These are phyloP conservation scores for Dreissena rostriformis DNA, from an alignment of 1,140 invertebrate species.

Conservation along the genomic window DNA sequence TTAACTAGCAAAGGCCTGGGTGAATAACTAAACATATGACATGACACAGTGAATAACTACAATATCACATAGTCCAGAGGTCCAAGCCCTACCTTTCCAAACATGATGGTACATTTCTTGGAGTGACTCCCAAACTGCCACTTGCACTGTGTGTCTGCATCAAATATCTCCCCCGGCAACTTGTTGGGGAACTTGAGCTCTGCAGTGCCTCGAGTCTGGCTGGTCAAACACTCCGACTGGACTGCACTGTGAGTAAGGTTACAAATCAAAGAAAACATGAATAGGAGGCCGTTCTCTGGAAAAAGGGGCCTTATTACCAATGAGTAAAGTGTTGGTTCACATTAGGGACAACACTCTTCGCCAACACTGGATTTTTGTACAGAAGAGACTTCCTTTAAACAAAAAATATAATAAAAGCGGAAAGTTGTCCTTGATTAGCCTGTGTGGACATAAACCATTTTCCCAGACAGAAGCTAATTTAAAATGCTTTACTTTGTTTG, in stretches of 20 bases:
- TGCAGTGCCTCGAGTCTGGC: slow-evolving; percentile 62
- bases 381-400: too few relatives aligned
- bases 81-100: slow-evolving; percentile 65
- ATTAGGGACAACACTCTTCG: too few relatives aligned
- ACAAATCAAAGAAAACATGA: not conserved
- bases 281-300: not conserved
- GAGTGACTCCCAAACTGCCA: slow-evolving; percentile 74
- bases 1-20: too few relatives aligned
- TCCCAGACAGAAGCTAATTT: too few relatives aligned
- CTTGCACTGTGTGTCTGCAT: slow-evolving; percentile 74
- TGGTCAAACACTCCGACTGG: slow-evolving; percentile 70
- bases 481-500: too few relatives aligned
- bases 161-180: slow-evolving; percentile 74
- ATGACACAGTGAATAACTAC: slow-evolving; percentile 31
- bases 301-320: too few relatives aligned
- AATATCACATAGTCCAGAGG: slow-evolving; percentile 59
- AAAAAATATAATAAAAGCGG: too few relatives aligned
- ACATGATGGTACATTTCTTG: slow-evolving; percentile 69
- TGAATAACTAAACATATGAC: slow-evolving; percentile 36
- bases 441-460: too few relatives aligned
- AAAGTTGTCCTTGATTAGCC: too few relatives aligned
- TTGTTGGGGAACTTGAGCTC: slow-evolving; percentile 72
- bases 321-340: too few relatives aligned
- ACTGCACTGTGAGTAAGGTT: slow-evolving; percentile 62
- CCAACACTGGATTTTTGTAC: too few relatives aligned